Conservation (phyloP, 1,140 invertebrate genomes). For the Heliconius hewitsoni region DNA sequence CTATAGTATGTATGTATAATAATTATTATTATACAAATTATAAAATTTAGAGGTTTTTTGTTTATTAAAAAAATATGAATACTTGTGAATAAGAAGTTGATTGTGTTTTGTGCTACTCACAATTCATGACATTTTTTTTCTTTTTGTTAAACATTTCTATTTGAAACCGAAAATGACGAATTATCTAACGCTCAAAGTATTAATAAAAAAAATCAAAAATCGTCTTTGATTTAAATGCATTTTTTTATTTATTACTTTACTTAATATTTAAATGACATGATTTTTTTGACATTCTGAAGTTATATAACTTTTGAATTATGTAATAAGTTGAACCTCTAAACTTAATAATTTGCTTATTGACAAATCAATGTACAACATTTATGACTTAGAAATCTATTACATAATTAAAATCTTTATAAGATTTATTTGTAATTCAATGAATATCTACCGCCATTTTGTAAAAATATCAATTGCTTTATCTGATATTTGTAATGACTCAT, state of each 20-base stretch:
- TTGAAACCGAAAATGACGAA: too few species aligned
- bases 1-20: conserved; percentile 2
- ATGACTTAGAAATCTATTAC: neutral
- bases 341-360: neutral
- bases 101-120: too few species aligned
- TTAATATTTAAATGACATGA: neutral
- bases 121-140: too few species aligned
- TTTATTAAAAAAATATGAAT: neutral
- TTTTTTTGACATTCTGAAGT: too few species aligned
- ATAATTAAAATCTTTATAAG: neutral
- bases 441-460: neutral
- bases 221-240: too few species aligned
- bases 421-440: neutral
- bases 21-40: neutral
- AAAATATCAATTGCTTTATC: neutral
- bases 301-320: neutral
- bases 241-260: neutral
- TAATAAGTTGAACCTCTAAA: neutral
- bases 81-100: too few species aligned
- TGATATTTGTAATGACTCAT: neutral
- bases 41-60: neutral
- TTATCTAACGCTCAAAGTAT: too few species aligned
- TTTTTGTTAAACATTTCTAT: too few species aligned
- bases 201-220: neutral
- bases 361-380: neutral